phyloP scores from a whole-genome alignment of 1,140 invertebrate species.

The Littorina saxatilis region DNA sequence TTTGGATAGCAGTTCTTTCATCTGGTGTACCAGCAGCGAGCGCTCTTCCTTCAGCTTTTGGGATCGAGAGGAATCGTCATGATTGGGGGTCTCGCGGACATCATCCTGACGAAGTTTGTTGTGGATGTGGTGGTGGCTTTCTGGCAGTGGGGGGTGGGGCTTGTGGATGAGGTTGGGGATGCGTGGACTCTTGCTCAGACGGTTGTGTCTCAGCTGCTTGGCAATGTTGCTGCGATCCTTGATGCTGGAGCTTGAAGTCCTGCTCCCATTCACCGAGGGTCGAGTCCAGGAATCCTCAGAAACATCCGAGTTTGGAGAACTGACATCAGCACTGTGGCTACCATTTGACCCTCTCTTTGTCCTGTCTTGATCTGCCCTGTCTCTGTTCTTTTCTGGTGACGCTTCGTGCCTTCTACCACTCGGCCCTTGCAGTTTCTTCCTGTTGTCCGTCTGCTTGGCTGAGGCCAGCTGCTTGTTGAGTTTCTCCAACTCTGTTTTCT shows the following conservation, averaged over 20 bases:
- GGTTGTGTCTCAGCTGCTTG: neutral
- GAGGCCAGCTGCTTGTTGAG: slow-evolving; percentile 50
- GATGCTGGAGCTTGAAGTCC: slow-evolving; percentile 31
- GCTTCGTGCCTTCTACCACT: slow-evolving; percentile 14
- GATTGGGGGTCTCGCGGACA: neutral
- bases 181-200: neutral
- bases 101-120: slow-evolving; percentile 26
- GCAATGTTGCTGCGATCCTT: slow-evolving; percentile 27
- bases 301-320: slow-evolving; percentile 18
- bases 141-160: neutral
- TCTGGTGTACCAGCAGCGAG: slow-evolving; percentile 41
- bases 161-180: too few relatives aligned
- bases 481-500: slow-evolving; percentile 47
- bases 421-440: slow-evolving; percentile 16
- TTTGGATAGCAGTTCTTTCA: slow-evolving; percentile 46
- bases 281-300: slow-evolving; percentile 13
- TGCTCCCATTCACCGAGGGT: slow-evolving; percentile 21
- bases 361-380: neutral
- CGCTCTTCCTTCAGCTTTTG: slow-evolving; percentile 45
- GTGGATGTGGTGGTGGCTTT: slow-evolving; percentile 18
- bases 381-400: neutral
- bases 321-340: neutral
- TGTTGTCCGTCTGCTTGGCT: slow-evolving; percentile 38
- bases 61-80: neutral
- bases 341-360: neutral